Conservation (phyloP, 2,113 vertebrate genomes). For the Corythaeola cristata region DNA sequence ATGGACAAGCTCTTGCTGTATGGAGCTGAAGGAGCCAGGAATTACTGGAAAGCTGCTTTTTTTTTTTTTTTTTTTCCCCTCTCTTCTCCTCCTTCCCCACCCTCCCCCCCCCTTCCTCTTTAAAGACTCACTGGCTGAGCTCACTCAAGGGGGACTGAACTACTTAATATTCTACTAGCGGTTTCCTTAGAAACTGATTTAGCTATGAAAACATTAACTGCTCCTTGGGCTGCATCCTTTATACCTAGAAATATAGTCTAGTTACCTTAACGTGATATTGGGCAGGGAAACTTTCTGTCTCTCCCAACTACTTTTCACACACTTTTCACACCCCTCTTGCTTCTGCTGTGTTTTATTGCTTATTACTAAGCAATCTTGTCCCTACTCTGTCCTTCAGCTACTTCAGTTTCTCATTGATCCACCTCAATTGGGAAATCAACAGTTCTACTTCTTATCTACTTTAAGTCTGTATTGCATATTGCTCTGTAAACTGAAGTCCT, state of each 20-base stretch:
- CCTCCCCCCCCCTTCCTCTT: neutral
- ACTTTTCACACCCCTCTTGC: neutral
- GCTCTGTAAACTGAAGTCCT: neutral
- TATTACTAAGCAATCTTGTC: neutral
- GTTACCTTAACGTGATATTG: neutral
- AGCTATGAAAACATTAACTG: slow-evolving; percentile 44
- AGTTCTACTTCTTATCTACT: neutral
- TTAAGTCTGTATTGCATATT: neutral
- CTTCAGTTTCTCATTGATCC: neutral
- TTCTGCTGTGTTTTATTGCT: neutral
- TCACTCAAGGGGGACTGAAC: neutral
- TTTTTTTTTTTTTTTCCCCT: neutral
- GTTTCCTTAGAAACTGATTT: slow-evolving; percentile 37
- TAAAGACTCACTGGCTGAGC: neutral
- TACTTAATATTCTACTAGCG: slow-evolving; percentile 53
- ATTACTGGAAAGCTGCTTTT: slow-evolving; percentile 2
- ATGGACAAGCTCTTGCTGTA: neutral
- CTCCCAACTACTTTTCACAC: neutral
- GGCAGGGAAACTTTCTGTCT: neutral
- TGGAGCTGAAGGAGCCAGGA: neutral
- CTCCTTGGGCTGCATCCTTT: neutral
- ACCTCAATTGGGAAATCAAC: neutral
- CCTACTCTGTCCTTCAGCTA: neutral
- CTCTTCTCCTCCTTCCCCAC: rapidly evolving
- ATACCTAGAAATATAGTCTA: neutral